phyloP scores from a whole-genome alignment of 2,888 invertebrate species.

The Endomychus coccineus region DNA sequence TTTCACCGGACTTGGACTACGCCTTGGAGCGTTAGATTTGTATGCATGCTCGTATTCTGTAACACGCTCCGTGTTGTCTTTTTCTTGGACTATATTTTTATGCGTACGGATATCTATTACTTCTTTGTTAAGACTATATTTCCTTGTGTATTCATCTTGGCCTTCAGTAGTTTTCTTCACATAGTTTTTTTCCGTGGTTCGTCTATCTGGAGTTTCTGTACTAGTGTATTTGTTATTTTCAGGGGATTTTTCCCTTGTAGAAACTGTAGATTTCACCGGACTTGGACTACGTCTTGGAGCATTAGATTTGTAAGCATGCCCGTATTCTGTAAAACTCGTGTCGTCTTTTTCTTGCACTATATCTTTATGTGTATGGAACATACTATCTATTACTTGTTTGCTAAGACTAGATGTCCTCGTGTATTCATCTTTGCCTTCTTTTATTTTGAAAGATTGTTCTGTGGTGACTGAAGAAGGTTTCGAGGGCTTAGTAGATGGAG shows the following conservation, averaged over 20 bases:
- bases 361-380: conserved; percentile 21
- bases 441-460: conserved; percentile 6
- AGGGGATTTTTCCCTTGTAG: conserved; percentile 13
- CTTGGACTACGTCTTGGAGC: conserved; percentile 26
- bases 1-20: no score
- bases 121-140: no score
- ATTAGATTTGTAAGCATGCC: conserved; percentile 25
- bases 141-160: no score
- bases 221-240: no score
- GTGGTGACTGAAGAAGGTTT: no score
- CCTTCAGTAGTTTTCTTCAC: conserved; percentile 7
- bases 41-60: conserved; percentile 11
- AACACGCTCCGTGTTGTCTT: not conserved
- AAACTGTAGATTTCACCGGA: conserved; percentile 7
- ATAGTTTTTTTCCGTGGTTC: not conserved
- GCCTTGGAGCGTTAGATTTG: conserved; percentile 29
- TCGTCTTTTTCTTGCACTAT: conserved; percentile 14
- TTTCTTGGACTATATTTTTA: not conserved
- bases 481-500: not conserved
- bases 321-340: conserved; percentile 23
- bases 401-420: conserved; percentile 22
- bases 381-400: conserved; percentile 20
- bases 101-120: no score
- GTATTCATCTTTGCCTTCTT: conserved; percentile 19
- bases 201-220: conserved; percentile 1